A percentile compares a stretch with the other conserved stretches of the same genome.
Conservation (phyloP, 2,113 vertebrate genomes). For the Pseudorectes ferrugineus region DNA sequence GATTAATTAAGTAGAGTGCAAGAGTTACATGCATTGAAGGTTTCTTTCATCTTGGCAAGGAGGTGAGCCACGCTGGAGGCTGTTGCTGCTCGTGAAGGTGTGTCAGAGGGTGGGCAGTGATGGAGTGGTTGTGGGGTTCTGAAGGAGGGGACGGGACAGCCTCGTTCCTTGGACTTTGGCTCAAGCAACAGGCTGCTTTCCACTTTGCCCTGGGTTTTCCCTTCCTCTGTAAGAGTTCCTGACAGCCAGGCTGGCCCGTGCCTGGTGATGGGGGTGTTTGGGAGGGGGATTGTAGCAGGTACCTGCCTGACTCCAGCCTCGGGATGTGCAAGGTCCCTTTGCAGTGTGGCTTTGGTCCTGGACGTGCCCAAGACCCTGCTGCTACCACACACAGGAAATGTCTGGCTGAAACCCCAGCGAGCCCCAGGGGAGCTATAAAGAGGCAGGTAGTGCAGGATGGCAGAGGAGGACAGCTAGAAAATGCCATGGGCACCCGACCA, state of each 20-base stretch:
- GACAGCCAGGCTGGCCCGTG: neutral
- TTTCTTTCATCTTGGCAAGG: conserved; percentile 69
- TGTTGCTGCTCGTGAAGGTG: conserved; percentile 18
- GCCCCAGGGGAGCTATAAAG: neutral
- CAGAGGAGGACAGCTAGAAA: neutral
- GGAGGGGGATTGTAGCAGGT: neutral
- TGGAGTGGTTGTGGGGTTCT: neutral
- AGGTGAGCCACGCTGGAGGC: conserved; percentile 55
- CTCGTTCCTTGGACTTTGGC: neutral
- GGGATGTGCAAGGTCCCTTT: neutral
- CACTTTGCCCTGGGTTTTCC: neutral
- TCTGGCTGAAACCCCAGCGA: neutral
- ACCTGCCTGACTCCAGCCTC: neutral
- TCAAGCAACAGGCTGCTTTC: neutral
- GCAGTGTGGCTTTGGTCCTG: neutral
- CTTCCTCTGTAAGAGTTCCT: fast-evolving
- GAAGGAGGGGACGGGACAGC: neutral
- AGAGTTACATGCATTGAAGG: conserved; percentile 65
- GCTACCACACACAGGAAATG: fast-evolving
- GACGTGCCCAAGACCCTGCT: fast-evolving
- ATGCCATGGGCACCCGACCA: neutral
- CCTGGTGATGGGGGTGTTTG: neutral
- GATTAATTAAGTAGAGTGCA: conserved; percentile 74
- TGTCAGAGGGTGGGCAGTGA: conserved; percentile 56
- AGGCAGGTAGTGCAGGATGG: no score